phyloP scores from a whole-genome alignment of 2,888 invertebrate species.

The Eilema sororculum region DNA sequence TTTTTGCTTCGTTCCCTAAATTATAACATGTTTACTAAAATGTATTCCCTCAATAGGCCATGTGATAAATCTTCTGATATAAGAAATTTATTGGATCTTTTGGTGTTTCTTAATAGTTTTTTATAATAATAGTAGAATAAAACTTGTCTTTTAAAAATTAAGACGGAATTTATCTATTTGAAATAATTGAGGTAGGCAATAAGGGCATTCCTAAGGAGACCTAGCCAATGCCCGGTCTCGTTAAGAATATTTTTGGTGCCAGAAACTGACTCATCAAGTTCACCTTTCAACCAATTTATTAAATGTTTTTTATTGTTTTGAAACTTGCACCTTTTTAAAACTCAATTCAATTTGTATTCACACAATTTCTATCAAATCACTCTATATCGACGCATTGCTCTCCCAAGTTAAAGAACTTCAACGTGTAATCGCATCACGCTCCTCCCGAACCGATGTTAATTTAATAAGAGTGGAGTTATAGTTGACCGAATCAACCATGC shows the following conservation, averaged over 20 bases:
- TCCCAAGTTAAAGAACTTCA: slow-evolving; percentile 2
- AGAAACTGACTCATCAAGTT: background rate
- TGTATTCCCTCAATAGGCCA: slow-evolving; percentile 59
- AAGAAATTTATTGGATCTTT: slow-evolving; percentile 41
- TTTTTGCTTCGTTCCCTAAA: slow-evolving; percentile 80
- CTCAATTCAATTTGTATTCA: no score
- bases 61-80: slow-evolving; percentile 56
- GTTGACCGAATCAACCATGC: no score
- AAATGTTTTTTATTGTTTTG: no score
- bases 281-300: no score
- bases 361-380: no score
- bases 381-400: no score
- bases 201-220: no score
- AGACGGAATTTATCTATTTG: background rate
- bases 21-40: slow-evolving; percentile 78
- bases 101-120: slow-evolving; percentile 22
- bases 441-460: no score
- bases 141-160: slow-evolving; percentile 16
- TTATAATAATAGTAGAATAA: background rate
- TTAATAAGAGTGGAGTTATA: no score
- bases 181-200: background rate
- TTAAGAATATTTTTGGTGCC: background rate
- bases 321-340: no score
- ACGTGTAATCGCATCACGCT: no score
- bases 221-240: no score